Percentiles rank a stretch among this genome's conserved stretches.
phyloP scores from a whole-genome alignment of 2,113 vertebrate genomes.

The Charadrius vociferus region DNA sequence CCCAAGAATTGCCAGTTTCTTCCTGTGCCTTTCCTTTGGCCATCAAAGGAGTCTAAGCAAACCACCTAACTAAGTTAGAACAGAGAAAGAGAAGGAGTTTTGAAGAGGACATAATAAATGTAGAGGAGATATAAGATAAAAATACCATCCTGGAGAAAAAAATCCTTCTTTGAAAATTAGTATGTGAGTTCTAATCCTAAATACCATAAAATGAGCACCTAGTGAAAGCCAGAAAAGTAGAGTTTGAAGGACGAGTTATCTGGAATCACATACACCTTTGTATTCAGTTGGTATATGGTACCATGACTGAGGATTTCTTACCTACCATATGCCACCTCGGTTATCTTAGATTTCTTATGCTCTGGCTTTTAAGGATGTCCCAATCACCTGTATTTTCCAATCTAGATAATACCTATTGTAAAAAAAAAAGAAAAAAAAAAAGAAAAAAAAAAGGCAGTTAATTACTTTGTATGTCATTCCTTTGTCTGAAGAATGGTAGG shows the following conservation, averaged over 20 bases:
- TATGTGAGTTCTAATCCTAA: not conserved
- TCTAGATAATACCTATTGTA: not conserved
- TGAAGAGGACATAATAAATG: not conserved
- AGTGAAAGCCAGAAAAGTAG: not conserved
- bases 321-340: not conserved
- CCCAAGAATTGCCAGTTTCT: not conserved
- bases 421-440: not conserved
- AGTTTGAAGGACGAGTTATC: not conserved
- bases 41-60: not conserved
- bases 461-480: not conserved
- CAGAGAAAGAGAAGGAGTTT: not conserved
- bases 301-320: not conserved
- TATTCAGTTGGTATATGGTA: not conserved
- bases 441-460: not conserved
- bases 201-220: rapidly evolving
- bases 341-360: not conserved
- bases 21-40: not conserved
- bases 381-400: not conserved
- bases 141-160: not conserved
- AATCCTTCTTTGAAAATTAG: not conserved
- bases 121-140: not conserved
- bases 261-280: not conserved
- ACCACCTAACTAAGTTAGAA: not conserved
- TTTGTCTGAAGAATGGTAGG: not conserved
- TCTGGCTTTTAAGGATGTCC: not conserved